phyloP scores from a whole-genome alignment of 2,888 invertebrate genomes.

The Cataglyphis cursor region DNA sequence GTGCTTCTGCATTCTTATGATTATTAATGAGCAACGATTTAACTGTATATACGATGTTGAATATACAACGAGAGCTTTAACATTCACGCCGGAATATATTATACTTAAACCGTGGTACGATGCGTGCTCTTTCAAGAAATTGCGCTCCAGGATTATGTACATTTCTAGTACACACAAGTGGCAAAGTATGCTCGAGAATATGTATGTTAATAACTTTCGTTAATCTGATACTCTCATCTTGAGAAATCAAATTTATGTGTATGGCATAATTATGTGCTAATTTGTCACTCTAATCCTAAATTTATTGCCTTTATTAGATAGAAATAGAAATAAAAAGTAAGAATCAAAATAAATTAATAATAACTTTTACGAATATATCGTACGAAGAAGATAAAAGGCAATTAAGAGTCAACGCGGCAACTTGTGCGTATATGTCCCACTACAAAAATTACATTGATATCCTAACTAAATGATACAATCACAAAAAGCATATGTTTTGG shows the following conservation, averaged over 20 bases:
- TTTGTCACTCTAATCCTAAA: neutral
- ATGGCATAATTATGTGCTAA: neutral
- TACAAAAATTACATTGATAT: no score
- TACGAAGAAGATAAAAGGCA: no score
- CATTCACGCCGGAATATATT: slow-evolving; percentile 49
- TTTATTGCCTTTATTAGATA: neutral
- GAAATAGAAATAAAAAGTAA: neutral
- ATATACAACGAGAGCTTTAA: slow-evolving; percentile 54
- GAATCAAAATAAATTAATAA: neutral
- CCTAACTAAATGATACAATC: no score
- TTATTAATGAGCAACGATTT: slow-evolving; percentile 47
- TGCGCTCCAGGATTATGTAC: slow-evolving; percentile 32
- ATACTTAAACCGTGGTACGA: slow-evolving; percentile 49
- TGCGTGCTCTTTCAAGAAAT: slow-evolving; percentile 50
- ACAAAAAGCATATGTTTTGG: no score
- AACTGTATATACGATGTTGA: slow-evolving; percentile 32
- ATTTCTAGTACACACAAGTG: slow-evolving; percentile 1
- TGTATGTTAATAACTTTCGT: slow-evolving; percentile 3
- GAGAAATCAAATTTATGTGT: neutral
- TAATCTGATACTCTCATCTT: neutral
- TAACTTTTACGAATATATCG: no score
- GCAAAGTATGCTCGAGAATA: slow-evolving; percentile 18
- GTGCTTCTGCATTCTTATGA: slow-evolving; percentile 27
- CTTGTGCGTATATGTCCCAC: no score
- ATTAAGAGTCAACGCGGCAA: no score